Evolutionary conservation across 1,140 invertebrate genomes (phyloP), one percentile per base, ranked within the genome.

Genomic region (Drosophila nannoptera): DNA sequence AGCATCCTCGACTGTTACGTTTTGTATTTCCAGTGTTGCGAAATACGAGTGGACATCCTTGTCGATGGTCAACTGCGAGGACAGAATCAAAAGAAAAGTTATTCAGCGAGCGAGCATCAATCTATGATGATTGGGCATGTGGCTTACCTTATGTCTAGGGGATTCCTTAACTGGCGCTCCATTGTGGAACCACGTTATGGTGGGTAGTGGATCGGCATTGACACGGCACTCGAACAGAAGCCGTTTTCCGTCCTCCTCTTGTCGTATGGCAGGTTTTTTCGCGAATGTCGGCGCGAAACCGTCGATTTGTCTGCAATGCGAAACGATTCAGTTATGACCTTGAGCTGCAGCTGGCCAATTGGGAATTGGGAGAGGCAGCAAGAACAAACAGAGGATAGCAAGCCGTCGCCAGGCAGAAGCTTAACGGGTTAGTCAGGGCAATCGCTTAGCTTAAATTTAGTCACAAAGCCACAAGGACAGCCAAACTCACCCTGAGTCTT

Each of bases 271-370:
- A 46, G 98, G 98, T 91, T 99, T 99, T 92, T 98, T 97, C 89
- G 95, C 94, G 92, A 99, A 99, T 89, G 97, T 98, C 87, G 98
- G 98, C 89, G 97, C 97, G 90, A 97, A 94, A 86, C 97, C 97
- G 92, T 98, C 97, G 91, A 97, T 96, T 97, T 97, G 96, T 93
- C 96, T 97, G 91, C 6, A 88, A 61, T 22, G 22, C 22, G 22
- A 22, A 1, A 22, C 22, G 1, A 22, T 7, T 43, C 40, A 14
- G 12, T 7, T 43, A 14, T 9, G 7, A 43, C 5, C 5, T 43
- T 5, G 5, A 22, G 1, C 22, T 22, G 3, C 1, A 22, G 22
- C 22, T 22, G 3, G 22, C 22, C 22, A 22, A 22, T 22, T 22
- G 1, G 1, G 22, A 22, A 22, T 22, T 22, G 1, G 1, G 22